phyloP scores from a whole-genome alignment of 2,888 invertebrate species.

The Pardosa pseudoannulata region DNA sequence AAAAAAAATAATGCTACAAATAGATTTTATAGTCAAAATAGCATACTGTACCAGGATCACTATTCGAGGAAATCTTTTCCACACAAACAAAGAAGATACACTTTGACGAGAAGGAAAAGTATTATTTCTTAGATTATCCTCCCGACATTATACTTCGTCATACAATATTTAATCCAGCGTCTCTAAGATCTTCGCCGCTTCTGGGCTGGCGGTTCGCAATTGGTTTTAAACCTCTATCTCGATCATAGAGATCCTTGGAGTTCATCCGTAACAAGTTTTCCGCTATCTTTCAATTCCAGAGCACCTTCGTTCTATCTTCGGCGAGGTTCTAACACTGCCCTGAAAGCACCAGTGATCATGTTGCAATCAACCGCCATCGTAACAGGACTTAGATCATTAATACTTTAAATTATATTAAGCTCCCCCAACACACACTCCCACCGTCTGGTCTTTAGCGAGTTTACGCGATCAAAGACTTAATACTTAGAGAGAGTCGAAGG shows the following conservation, averaged over 20 bases:
- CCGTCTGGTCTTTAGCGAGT: conserved; percentile 40
- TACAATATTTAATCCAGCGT: conserved; percentile 55
- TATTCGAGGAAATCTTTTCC: too few relatives aligned
- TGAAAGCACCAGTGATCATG: conserved; percentile 55
- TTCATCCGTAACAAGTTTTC: conserved; percentile 52
- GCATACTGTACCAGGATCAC: too few relatives aligned
- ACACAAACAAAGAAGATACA: too few relatives aligned
- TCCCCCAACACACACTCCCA: conserved; percentile 19
- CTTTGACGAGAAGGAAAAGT: too few relatives aligned
- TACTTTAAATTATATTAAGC: conserved; percentile 70
- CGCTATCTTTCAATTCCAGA: conserved; percentile 39
- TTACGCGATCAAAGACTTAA: conserved; percentile 60
- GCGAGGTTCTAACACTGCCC: conserved; percentile 25
- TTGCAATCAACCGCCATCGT: conserved; percentile 51
- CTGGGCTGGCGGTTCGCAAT: conserved; percentile 51
- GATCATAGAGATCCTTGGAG: neutral
- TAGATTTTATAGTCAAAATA: too few relatives aligned
- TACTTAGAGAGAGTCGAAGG: conserved; percentile 30
- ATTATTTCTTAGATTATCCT: conserved; percentile 25
- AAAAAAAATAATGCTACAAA: too few relatives aligned
- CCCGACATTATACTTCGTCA: conserved; percentile 29
- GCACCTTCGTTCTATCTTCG: conserved; percentile 29
- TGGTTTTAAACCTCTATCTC: conserved; percentile 56
- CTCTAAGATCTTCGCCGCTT: conserved; percentile 31
- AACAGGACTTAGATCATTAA: conserved; percentile 67